Percentiles rank a stretch among this genome's conserved stretches.
These are phyloP conservation scores for Nebria ingens DNA, from an alignment of 1,140 invertebrate species.

Conservation along the genomic window DNA sequence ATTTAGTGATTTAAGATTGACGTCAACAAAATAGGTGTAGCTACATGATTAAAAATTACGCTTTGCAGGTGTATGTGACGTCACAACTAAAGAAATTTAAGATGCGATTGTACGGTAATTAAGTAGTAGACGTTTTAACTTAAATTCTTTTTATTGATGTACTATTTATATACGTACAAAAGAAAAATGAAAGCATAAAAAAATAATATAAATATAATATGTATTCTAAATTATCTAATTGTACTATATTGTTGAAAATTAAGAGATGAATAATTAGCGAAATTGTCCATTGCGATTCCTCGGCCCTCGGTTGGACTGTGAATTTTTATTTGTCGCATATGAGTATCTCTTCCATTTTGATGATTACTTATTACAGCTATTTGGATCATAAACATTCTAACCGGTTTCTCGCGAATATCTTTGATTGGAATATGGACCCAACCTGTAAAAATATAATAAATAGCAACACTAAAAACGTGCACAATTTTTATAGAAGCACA, in stretches of 20 bases:
- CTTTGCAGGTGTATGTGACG: no score
- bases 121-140: no score
- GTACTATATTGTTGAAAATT: slow-evolving; percentile 72
- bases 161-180: no score
- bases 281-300: slow-evolving; percentile 58
- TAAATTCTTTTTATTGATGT: no score
- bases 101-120: no score
- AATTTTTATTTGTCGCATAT: slow-evolving; percentile 94
- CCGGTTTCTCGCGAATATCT: slow-evolving; percentile 76
- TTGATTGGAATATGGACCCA: slow-evolving; percentile 92
- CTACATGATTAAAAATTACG: no score
- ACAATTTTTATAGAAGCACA: background rate
- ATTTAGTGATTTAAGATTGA: no score
- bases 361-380: slow-evolving; percentile 96
- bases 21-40: no score
- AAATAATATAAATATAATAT: slow-evolving; percentile 7
- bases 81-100: no score
- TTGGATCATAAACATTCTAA: slow-evolving; percentile 93
- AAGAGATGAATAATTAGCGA: slow-evolving; percentile 67
- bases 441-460: slow-evolving; percentile 41
- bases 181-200: background rate
- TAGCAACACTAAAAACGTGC: background rate
- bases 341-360: slow-evolving; percentile 96
- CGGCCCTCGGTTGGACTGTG: slow-evolving; percentile 82
- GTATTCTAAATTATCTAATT: slow-evolving; percentile 47